A percentile compares a stretch with the other conserved stretches of the same genome.
Evolutionary conservation across 2,888 invertebrate species (phyloP).

Genomic region (Hyalella azteca): DNA sequence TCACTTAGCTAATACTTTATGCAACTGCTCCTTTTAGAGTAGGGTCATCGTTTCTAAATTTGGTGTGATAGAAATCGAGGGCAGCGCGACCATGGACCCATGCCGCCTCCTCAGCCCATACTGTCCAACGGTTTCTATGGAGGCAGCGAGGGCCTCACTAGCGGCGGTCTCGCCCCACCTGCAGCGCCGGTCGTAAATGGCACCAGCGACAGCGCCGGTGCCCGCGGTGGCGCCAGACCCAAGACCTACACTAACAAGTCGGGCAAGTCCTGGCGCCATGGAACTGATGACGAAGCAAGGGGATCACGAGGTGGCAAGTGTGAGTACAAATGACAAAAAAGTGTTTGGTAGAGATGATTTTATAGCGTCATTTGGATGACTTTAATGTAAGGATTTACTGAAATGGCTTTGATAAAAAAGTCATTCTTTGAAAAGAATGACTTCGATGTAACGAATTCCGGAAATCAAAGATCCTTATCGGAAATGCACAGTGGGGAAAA

Average conservation of each 20-base stretch:
- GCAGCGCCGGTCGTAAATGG: not conserved
- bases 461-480: too few relatives aligned
- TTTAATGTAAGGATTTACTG: not conserved
- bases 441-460: too few relatives aligned
- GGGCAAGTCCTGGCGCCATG: conserved; percentile 54
- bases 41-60: too few relatives aligned
- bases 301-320: conserved; percentile 54
- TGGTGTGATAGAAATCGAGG: not conserved
- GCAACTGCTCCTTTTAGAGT: too few relatives aligned
- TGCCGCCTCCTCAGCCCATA: conserved; percentile 18
- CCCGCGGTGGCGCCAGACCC: conserved; percentile 33
- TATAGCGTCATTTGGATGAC: too few relatives aligned
- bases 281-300: conserved; percentile 42
- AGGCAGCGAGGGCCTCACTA: not conserved
- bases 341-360: too few relatives aligned
- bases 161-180: too few relatives aligned
- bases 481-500: too few relatives aligned
- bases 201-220: not conserved
- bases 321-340: too few relatives aligned
- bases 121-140: not conserved
- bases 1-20: too few relatives aligned
- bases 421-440: too few relatives aligned
- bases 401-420: not conserved
- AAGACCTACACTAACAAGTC: conserved; percentile 43
- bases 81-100: not conserved